A percentile compares a stretch with the other conserved stretches of the same genome.
phyloP scores from a whole-genome alignment of 2,888 invertebrate genomes.

The Ichneumon xanthorius region DNA sequence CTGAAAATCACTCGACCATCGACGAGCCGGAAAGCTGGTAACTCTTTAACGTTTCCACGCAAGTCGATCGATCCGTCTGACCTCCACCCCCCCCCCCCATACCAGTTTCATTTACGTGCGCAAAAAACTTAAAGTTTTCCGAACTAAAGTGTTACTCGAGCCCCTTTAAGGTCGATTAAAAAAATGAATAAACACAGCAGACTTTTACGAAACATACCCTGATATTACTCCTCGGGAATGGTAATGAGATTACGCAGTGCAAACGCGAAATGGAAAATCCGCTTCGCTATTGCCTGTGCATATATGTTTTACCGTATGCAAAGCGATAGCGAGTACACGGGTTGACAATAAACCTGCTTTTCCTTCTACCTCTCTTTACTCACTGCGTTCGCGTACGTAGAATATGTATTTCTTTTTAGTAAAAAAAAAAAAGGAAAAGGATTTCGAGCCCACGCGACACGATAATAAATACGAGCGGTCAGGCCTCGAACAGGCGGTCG shows the following conservation, averaged over 20 bases:
- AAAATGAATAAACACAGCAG: slow-evolving; percentile 4
- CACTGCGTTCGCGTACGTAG: slow-evolving; percentile 42
- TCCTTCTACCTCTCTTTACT: slow-evolving; percentile 8
- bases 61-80: neutral
- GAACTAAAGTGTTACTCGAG: slow-evolving; percentile 22
- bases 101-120: neutral
- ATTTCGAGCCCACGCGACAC: slow-evolving; percentile 67
- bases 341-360: slow-evolving; percentile 68
- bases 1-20: neutral
- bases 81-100: neutral
- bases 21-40: neutral
- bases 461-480: slow-evolving; percentile 66
- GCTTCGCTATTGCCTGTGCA: slow-evolving; percentile 44
- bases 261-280: slow-evolving; percentile 62
- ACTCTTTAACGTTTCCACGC: neutral
- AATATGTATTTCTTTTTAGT: slow-evolving; percentile 46
- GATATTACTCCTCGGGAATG: slow-evolving; percentile 62
- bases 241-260: slow-evolving; percentile 64
- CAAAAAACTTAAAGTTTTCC: slow-evolving; percentile 38
- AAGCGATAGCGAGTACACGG: slow-evolving; percentile 62
- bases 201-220: slow-evolving; percentile 44
- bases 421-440: slow-evolving; percentile 51
- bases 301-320: slow-evolving; percentile 60
- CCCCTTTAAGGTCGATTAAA: slow-evolving; percentile 46
- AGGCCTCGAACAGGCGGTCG: slow-evolving; percentile 20